A percentile compares a stretch with the other conserved stretches of the same genome.
Evolutionary conservation across 2,888 invertebrate genomes (phyloP).

Genomic region (Perithous albicinctus): DNA sequence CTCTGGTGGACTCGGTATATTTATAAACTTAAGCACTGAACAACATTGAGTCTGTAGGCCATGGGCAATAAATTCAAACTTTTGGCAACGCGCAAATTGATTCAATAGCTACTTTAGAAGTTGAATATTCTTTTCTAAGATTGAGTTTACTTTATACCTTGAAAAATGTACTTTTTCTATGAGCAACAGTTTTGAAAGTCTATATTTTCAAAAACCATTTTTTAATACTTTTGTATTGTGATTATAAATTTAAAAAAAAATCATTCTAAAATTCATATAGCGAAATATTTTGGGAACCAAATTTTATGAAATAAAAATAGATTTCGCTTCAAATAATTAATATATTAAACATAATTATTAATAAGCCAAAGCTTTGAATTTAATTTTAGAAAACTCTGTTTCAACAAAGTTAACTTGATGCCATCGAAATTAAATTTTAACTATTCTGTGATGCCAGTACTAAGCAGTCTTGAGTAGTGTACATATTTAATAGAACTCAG

Average conservation of each 20-base stretch:
- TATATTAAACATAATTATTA: too few relatives aligned
- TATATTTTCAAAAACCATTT: not conserved
- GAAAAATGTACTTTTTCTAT: not conserved
- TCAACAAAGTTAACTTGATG: not conserved
- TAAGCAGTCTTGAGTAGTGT: not conserved
- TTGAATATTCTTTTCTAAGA: not conserved
- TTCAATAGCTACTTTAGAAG: not conserved
- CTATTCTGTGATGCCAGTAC: not conserved
- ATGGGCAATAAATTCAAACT: not conserved
- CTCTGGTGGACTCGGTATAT: slow-evolving; percentile 2
- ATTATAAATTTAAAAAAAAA: not conserved
- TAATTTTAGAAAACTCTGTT: not conserved
- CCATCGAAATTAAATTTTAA: not conserved
- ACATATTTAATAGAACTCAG: not conserved
- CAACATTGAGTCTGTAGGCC: slow-evolving; percentile 29
- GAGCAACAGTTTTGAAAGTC: not conserved
- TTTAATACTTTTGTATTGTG: not conserved
- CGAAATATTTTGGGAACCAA: not conserved
- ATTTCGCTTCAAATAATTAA: too few relatives aligned
- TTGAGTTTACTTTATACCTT: not conserved
- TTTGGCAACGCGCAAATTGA: not conserved
- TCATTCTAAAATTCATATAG: not conserved
- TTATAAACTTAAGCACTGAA: slow-evolving; percentile 51
- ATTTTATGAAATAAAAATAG: too few relatives aligned
- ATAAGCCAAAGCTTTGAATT: not conserved